These are phyloP conservation scores for Drosophila yooni DNA, from an alignment of 2,888 invertebrate genomes.

Conservation along the genomic window DNA sequence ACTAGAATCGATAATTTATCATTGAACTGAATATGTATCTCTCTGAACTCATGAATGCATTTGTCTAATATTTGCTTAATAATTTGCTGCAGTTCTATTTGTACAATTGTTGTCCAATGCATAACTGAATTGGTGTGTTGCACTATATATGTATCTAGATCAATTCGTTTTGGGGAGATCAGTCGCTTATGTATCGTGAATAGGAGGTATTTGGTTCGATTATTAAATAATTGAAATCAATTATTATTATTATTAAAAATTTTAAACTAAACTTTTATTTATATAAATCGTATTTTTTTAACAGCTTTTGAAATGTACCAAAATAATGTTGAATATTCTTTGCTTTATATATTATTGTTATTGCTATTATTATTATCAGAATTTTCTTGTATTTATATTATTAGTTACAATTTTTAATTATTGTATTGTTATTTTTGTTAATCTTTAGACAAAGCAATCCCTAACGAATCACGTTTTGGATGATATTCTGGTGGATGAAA, in stretches of 20 bases:
- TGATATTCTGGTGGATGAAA: constrained; percentile 64
- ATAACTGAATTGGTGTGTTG: not conserved
- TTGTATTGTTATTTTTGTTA: not conserved
- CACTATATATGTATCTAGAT: not conserved
- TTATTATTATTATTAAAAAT: not conserved
- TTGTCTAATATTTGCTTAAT: not conserved
- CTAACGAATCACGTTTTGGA: constrained; percentile 76
- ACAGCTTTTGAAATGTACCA: not conserved
- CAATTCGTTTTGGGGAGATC: not conserved
- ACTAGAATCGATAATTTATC: not conserved
- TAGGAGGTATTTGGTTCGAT: not conserved
- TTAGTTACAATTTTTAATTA: not conserved
- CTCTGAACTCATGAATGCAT: not conserved
- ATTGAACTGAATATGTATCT: not conserved
- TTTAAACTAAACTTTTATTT: not conserved
- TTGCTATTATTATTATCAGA: not conserved
- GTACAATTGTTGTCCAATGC: not conserved
- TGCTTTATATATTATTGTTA: not conserved
- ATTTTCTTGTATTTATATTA: not conserved
- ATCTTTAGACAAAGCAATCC: not conserved
- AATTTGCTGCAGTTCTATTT: not conserved
- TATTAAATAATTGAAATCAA: not conserved
- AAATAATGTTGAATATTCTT: not conserved
- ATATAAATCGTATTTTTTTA: not conserved
- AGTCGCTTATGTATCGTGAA: not conserved